Evolutionary conservation across 2,797 vertebrate genomes (phyloP).

Genomic region (Macropus fuliginosus): DNA sequence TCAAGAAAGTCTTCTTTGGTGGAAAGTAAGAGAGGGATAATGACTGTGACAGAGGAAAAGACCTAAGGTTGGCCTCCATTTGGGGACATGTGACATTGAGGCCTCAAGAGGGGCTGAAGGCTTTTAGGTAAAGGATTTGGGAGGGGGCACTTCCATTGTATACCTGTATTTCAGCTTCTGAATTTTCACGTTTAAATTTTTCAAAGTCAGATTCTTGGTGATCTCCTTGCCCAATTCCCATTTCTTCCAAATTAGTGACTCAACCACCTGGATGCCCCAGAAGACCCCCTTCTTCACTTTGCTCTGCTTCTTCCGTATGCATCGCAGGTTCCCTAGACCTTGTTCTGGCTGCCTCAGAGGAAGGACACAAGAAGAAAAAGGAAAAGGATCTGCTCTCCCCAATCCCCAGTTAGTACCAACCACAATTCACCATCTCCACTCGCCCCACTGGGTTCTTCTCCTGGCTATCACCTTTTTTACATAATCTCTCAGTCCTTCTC

Average conservation of each 20-base stretch:
- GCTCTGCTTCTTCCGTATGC: slow-evolving; percentile 34
- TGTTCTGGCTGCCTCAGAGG: slow-evolving; percentile 1
- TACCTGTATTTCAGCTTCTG: slow-evolving; percentile 93
- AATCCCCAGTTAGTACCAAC: neutral
- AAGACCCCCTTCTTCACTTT: slow-evolving; percentile 81
- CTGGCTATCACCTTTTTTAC: neutral
- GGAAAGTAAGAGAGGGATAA: neutral
- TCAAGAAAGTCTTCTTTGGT: neutral
- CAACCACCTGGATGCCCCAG: slow-evolving; percentile 89
- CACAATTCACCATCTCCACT: neutral
- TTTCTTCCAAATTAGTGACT: slow-evolving; percentile 89
- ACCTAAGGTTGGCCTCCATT: neutral
- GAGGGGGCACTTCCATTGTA: neutral
- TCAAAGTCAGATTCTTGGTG: slow-evolving; percentile 90
- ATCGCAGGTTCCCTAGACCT: neutral
- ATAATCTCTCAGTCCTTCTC: neutral
- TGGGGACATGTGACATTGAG: neutral
- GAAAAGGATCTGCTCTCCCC: neutral
- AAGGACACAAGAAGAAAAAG: neutral
- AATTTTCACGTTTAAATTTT: slow-evolving; percentile 89
- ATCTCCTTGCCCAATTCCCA: slow-evolving; percentile 90
- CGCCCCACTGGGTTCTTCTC: neutral
- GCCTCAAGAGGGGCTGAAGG: neutral
- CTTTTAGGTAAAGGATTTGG: accelerated
- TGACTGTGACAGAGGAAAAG: neutral